Evolutionary conservation across 2,888 invertebrate genomes (phyloP).

Genomic region (Mallateleia sp.): DNA sequence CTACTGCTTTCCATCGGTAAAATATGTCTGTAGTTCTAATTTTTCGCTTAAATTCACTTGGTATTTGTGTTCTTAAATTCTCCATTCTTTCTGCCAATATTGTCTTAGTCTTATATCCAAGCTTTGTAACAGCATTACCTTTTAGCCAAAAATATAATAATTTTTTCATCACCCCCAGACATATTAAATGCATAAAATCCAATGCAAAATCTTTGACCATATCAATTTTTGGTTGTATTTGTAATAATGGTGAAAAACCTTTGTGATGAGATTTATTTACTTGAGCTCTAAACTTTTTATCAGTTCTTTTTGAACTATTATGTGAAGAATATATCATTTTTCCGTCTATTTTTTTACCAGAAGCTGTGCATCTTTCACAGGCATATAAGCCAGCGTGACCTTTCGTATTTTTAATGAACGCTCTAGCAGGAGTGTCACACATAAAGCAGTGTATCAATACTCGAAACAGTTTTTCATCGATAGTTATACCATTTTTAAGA

Average conservation of each 20-base stretch:
- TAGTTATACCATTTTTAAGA: slow-evolving; percentile 53
- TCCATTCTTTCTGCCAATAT: too few species aligned
- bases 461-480: slow-evolving; percentile 24
- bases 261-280: too few species aligned
- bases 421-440: slow-evolving; percentile 67
- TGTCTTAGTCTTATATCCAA: too few species aligned
- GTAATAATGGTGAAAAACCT: background rate
- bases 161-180: background rate
- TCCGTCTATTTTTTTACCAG: too few species aligned
- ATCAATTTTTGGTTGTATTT: background rate
- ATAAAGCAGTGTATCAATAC: slow-evolving; percentile 53
- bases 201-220: slow-evolving; percentile 3
- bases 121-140: too few species aligned
- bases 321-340: too few species aligned
- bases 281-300: too few species aligned
- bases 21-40: too few species aligned
- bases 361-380: slow-evolving; percentile 28
- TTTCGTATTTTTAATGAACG: slow-evolving; percentile 44
- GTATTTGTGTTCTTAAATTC: too few species aligned
- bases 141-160: background rate
- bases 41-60: too few species aligned
- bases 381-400: slow-evolving; percentile 42
- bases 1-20: too few species aligned
- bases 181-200: background rate
- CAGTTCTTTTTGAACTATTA: too few species aligned